Percentiles rank a stretch among this genome's conserved stretches.
phyloP scores from a whole-genome alignment of 2,888 invertebrate species.

The Drosophila kuntzei region DNA sequence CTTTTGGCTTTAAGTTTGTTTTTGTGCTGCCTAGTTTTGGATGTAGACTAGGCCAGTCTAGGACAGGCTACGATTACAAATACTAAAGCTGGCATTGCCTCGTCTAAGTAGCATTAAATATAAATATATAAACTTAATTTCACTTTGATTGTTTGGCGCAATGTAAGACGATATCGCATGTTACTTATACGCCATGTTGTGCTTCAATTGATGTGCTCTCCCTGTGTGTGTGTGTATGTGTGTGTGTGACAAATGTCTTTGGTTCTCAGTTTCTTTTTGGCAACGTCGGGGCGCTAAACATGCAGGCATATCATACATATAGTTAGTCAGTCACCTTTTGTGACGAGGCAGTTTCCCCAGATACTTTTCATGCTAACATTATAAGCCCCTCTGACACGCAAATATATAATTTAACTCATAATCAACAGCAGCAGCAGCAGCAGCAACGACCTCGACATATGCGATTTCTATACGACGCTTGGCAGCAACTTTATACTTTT shows the following conservation, averaged over 20 bases:
- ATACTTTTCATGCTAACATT: constrained; percentile 52
- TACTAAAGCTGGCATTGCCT: constrained; percentile 28
- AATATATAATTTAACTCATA: constrained; percentile 80
- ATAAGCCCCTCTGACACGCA: constrained; percentile 72
- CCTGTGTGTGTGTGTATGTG: constrained; percentile 40
- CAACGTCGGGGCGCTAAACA: constrained; percentile 43
- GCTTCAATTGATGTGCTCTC: constrained; percentile 30
- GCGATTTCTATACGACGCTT: constrained; percentile 43
- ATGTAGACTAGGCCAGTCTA: constrained; percentile 22
- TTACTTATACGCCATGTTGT: constrained; percentile 78
- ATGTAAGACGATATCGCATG: constrained; percentile 82
- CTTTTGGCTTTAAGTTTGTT: constrained; percentile 70
- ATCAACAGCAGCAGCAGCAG: constrained; percentile 57
- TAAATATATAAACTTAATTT: constrained; percentile 81
- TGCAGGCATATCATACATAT: constrained; percentile 58
- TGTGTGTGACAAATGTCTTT: constrained; percentile 77
- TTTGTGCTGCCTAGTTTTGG: constrained; percentile 55
- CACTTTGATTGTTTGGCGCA: constrained; percentile 81
- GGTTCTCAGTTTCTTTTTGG: constrained; percentile 43
- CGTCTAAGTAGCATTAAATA: constrained; percentile 73
- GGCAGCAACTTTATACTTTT: constrained; percentile 74
- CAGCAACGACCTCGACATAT: constrained; percentile 53
- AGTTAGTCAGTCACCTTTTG: constrained; percentile 64
- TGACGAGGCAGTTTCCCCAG: constrained; percentile 51
- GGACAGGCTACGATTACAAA: constrained; percentile 17